phyloP scores from a whole-genome alignment of 1,140 invertebrate genomes.

The Hermetia illucens region DNA sequence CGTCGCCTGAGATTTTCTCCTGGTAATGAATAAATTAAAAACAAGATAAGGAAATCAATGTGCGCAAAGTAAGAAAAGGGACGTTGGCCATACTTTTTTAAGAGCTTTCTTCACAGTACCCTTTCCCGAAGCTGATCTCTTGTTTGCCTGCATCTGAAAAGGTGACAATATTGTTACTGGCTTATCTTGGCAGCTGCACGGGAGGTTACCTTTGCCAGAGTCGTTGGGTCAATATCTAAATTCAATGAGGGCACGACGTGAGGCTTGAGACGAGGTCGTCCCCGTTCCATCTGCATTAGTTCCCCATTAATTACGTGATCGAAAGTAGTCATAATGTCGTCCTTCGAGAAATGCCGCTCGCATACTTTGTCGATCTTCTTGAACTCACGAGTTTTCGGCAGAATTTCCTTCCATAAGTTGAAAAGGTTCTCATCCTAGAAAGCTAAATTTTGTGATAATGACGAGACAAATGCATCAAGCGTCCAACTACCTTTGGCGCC shows the following conservation, averaged over 20 bases:
- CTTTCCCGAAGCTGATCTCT: too few species aligned
- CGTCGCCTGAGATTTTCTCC: too few species aligned
- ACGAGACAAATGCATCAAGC: neutral
- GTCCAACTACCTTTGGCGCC: slow-evolving; percentile 7
- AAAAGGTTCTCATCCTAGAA: slow-evolving; percentile 5
- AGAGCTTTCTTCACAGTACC: too few species aligned
- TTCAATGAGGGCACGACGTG: slow-evolving; percentile 8
- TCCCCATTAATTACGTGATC: slow-evolving; percentile 9
- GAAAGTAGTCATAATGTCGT: slow-evolving; percentile 6
- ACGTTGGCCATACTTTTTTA: too few species aligned
- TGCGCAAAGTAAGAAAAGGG: too few species aligned
- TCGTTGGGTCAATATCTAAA: neutral
- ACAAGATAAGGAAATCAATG: too few species aligned
- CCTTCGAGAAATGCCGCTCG: slow-evolving; percentile 8
- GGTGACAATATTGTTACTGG: too few species aligned
- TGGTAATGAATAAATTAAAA: too few species aligned
- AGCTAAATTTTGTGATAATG: slow-evolving; percentile 1
- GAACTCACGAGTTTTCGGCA: slow-evolving; percentile 7
- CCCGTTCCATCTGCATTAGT: slow-evolving; percentile 8
- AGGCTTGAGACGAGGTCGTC: slow-evolving; percentile 8
- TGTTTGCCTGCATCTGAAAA: too few species aligned
- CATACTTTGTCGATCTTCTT: slow-evolving; percentile 8
- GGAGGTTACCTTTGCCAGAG: neutral
- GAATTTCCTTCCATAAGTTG: slow-evolving; percentile 7
- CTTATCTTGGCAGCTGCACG: too few species aligned